Evolutionary conservation across 2,888 invertebrate genomes (phyloP).

Genomic region (Tipula unca): DNA sequence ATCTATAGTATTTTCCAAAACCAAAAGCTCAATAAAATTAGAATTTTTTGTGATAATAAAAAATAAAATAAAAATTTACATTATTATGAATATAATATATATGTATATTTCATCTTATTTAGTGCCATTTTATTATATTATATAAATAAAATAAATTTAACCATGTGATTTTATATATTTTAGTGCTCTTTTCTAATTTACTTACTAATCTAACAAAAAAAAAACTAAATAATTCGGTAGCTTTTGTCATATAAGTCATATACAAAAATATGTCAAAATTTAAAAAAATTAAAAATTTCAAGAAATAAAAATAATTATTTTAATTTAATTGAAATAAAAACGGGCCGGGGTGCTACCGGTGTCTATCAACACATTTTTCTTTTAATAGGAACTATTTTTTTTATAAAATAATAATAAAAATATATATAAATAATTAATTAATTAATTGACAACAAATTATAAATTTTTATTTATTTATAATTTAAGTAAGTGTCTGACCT

Average conservation of each 20-base stretch:
- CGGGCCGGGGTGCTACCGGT: conserved; percentile 20
- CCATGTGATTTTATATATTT: background rate
- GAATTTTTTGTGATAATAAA: background rate
- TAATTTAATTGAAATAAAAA: background rate
- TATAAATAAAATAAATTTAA: background rate
- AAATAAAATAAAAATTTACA: background rate
- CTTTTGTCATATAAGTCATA: background rate
- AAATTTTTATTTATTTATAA: background rate
- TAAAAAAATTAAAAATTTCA: background rate
- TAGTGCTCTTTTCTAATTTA: background rate
- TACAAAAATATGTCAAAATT: background rate
- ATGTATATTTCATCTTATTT: background rate
- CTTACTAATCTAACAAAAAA: background rate
- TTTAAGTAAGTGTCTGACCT: background rate
- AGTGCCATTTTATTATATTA: background rate
- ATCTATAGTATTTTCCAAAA: background rate
- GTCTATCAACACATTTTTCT: background rate
- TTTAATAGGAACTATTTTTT: background rate
- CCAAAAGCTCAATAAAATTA: background rate
- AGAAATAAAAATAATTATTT: conserved; percentile 2
- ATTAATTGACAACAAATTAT: background rate
- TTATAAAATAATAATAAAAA: background rate
- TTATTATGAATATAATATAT: background rate
- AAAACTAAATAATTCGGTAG: background rate
- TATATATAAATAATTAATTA: background rate